phyloP scores from a whole-genome alignment of 2,113 vertebrate genomes.

The Neolamprologus caudopunctatus region DNA sequence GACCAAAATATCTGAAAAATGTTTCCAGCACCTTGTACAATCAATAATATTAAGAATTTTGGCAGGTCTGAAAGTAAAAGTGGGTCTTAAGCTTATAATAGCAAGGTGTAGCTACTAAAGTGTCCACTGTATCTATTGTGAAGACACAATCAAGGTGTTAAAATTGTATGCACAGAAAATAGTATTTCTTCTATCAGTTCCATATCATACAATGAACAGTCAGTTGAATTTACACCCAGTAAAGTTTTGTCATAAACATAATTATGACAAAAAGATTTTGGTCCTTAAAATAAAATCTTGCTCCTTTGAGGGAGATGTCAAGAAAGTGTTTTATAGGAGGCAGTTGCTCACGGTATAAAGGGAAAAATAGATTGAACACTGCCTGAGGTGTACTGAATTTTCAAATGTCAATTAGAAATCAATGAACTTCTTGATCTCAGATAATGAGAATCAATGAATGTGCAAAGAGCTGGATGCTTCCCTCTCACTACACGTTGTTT shows the following conservation, averaged over 20 bases:
- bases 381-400: not conserved
- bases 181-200: not conserved
- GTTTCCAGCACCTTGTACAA: not conserved
- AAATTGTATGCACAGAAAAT: not conserved
- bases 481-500: not conserved
- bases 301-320: not conserved
- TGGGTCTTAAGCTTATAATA: not conserved
- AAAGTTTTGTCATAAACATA: not conserved
- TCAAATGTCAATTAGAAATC: not conserved
- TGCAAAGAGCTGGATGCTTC: not conserved
- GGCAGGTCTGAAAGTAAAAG: not conserved
- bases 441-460: not conserved
- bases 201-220: not conserved
- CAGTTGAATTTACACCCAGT: not conserved
- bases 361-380: not conserved
- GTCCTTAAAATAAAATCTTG: not conserved
- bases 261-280: not conserved
- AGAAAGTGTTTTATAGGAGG: not conserved
- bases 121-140: not conserved
- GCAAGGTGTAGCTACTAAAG: not conserved
- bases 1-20: not conserved
- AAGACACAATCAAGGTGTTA: not conserved
- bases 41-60: rapidly evolving
- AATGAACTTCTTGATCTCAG: not conserved
- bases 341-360: not conserved